phyloP scores from a whole-genome alignment of 2,797 vertebrate genomes.

The Chiroxiphia lanceolata region DNA sequence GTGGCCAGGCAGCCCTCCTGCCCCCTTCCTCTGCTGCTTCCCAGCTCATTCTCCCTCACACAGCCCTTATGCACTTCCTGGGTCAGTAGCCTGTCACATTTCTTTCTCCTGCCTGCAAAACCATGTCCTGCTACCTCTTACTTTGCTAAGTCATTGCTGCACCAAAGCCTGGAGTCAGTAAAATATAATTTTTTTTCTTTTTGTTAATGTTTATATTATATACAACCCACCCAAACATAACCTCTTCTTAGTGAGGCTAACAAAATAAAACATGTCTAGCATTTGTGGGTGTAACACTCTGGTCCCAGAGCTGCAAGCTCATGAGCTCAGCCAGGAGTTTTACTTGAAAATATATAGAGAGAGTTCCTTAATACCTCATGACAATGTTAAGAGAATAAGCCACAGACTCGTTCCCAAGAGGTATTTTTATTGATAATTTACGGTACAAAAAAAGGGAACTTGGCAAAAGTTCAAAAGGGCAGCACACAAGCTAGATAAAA shows the following conservation, averaged over 20 bases:
- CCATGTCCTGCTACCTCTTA: neutral
- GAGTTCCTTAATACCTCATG: no score
- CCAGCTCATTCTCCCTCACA: neutral
- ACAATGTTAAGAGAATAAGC: no score
- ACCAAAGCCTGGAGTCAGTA: neutral
- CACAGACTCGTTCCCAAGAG: no score
- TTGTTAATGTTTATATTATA: constrained; percentile 3
- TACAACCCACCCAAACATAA: neutral
- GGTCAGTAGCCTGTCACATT: neutral
- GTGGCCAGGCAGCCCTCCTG: neutral
- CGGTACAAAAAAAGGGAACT: no score
- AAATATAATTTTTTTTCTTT: neutral
- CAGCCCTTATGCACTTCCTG: neutral
- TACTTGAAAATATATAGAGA: no score
- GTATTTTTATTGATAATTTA: no score
- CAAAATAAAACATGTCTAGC: neutral
- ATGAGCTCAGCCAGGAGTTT: no score
- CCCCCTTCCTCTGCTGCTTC: neutral
- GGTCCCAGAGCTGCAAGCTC: no score
- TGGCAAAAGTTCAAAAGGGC: no score
- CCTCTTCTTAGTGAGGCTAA: neutral
- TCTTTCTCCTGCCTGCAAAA: neutral
- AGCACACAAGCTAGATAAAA: no score
- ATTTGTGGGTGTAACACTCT: neutral
- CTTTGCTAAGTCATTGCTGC: neutral